phyloP scores from a whole-genome alignment of 2,113 vertebrate species.

The Tyrannus savana region DNA sequence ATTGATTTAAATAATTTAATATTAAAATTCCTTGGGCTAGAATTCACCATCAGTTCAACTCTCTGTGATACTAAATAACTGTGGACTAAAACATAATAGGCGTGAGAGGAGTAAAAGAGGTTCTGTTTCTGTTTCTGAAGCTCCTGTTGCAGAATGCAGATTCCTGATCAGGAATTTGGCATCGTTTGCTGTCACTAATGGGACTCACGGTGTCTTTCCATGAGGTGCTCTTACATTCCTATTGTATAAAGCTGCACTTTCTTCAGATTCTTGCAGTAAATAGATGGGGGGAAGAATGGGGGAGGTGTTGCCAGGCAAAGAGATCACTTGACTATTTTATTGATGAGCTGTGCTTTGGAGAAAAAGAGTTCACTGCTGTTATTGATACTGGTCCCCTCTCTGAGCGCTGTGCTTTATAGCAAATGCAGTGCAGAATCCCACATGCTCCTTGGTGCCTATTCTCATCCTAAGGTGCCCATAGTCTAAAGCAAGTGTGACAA shows the following conservation, averaged over 20 bases:
- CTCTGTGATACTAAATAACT: background rate
- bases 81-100: background rate
- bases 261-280: background rate
- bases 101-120: background rate
- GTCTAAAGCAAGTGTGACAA: background rate
- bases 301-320: background rate
- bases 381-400: background rate
- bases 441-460: background rate
- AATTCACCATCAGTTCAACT: background rate
- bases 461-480: background rate
- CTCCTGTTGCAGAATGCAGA: background rate
- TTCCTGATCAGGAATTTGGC: background rate
- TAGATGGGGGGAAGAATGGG: background rate
- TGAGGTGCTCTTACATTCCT: background rate
- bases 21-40: background rate
- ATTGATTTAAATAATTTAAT: too few relatives aligned
- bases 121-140: background rate
- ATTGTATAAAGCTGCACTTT: background rate
- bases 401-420: background rate
- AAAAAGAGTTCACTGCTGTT: background rate
- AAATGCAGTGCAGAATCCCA: background rate
- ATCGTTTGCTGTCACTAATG: rapidly evolving
- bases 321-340: background rate
- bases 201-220: background rate
- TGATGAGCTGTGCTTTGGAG: background rate